Evolutionary conservation across 2,797 vertebrate genomes (phyloP), one percentile per base, ranked within the genome.

Genomic region (Dendrocincla tyrannina): DNA sequence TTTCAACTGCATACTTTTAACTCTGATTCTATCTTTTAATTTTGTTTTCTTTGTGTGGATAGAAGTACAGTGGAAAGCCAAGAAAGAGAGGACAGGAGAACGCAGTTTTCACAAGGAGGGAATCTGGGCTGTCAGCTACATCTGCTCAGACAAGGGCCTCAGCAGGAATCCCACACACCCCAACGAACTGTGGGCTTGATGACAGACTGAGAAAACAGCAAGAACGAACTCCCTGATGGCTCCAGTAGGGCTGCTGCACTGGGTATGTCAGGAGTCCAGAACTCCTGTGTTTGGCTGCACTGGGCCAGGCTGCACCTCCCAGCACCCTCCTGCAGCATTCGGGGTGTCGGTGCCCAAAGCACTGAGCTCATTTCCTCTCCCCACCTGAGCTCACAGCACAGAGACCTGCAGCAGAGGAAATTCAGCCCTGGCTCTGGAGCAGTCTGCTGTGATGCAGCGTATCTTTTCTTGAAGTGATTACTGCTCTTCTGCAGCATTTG

Each of bases 391-490:
- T 58, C 79, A 11, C 4, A 42, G 10, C 41, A 80, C 46, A 75
- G 11, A 68, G 53, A 35, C 30, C 35, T 77, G 69, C 74, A 82
- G 88, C 39, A 75, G 28, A 32, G 52, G 41, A 83, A 75, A 83
- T 80, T 79, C 73, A 73, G 82, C 50, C 46, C 35, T 73, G 55
- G 69, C 83, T 90, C 50, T n/a, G 63, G 30, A 76, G 59, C 69
- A 42, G 32, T 44, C 73, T 78, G 66, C 79, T 81, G 46, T n/a
- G 50, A 75, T 58, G 58, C 82, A 81, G 46, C 47, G 85, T 68
- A 69, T 81, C 62, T 32, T 81, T 47, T 83, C 83, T 79, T 76
- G 59, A 90, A 89, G 77, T 24, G n/a, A 59, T 64, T 89, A 46
- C 55, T 67, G 63, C 68, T 91, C 33, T 67, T 82, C 35, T 60